These are phyloP conservation scores for Hemistola chrysoprasaria DNA, from an alignment of 2,888 invertebrate species.

Conservation along the genomic window DNA sequence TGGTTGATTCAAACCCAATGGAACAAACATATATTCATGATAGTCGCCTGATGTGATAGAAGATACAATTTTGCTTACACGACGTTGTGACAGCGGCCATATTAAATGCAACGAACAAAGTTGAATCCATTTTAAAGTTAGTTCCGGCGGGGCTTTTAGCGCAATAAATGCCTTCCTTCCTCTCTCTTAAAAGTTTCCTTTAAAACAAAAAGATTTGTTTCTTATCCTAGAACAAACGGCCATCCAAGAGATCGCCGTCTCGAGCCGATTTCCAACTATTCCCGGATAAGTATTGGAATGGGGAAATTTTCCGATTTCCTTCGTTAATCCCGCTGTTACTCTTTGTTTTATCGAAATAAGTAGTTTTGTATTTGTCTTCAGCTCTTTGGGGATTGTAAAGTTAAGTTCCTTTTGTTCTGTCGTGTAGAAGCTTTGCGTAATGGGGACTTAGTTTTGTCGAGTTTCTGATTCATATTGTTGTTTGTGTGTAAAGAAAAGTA, in stretches of 20 bases:
- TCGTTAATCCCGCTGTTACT: slow-evolving; percentile 29
- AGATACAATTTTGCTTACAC: slow-evolving; percentile 34
- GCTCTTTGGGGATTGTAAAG: slow-evolving; percentile 16
- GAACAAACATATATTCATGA: too few relatives aligned
- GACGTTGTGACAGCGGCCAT: slow-evolving; percentile 51
- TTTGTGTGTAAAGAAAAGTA: background rate
- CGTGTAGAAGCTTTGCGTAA: slow-evolving; percentile 4
- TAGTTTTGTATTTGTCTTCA: slow-evolving; percentile 32
- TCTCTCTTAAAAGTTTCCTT: slow-evolving; percentile 78
- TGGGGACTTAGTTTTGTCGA: background rate
- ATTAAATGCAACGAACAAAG: slow-evolving; percentile 76
- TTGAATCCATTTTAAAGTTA: slow-evolving; percentile 81
- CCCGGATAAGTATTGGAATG: slow-evolving; percentile 26
- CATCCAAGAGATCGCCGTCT: slow-evolving; percentile 37
- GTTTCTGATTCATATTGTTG: background rate
- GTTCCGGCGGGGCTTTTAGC: slow-evolving; percentile 76
- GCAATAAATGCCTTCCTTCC: slow-evolving; percentile 82
- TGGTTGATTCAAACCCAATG: too few relatives aligned
- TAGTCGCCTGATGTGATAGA: too few relatives aligned
- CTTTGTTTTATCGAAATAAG: slow-evolving; percentile 34
- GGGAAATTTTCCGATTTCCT: slow-evolving; percentile 30
- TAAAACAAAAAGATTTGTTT: slow-evolving; percentile 78
- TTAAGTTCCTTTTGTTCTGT: slow-evolving; percentile 13
- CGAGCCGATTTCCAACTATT: slow-evolving; percentile 23
- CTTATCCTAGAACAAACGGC: slow-evolving; percentile 67